Base-by-base conservation (phyloP, 2,888 invertebrate genomes). In the Rapana venosa region DNA sequence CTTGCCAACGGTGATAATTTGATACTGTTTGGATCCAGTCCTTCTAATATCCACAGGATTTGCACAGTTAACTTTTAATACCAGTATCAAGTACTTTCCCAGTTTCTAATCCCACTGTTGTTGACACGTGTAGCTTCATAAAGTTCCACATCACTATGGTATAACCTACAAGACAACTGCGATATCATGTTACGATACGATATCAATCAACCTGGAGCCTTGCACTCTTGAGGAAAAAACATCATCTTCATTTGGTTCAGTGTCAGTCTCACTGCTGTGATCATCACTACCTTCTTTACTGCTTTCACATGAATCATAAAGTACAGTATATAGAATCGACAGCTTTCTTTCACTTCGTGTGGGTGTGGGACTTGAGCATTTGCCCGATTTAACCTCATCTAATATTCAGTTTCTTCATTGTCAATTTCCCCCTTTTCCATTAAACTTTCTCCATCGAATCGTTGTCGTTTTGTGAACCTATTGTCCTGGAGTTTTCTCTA, bases 181-280 rank as follows among this genome's bases (percentile, higher is more conserved):
- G 87, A 87, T 22, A 87, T 70, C 11, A 87, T 36, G 77, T 36
- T 87, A 20, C 32, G 87, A 47, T 74, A 22, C 87, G 15, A 87
- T 74, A 36, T 74, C 87, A 36, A 36, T 74, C 87, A 87, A 17
- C 74, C 87, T 74, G 35, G 17, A 61, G n/a, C 61, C 61, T 58
- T 35, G 11, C 11, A 66, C 17, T 61, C 61, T n/a, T 86, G 2
- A 61, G 56, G 58, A n/a, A 56, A 85, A 35, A 79, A 32, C 32
- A 32, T 79, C 77, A 5, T 79, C 77, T 17, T 32, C 15, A 32
- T 79, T 32, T 0, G 77, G 32, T 79, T 79, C 77, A 79, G 47
- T n/a, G n/a, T 47, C 47, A 79, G 32, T 32, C 77, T 79, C 77
- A 32, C 77, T 79, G 13, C 13, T 35, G 2, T 32, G 32, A 32